phyloP scores from a whole-genome alignment of 2,888 invertebrate species.

The Lysandra bellargus region DNA sequence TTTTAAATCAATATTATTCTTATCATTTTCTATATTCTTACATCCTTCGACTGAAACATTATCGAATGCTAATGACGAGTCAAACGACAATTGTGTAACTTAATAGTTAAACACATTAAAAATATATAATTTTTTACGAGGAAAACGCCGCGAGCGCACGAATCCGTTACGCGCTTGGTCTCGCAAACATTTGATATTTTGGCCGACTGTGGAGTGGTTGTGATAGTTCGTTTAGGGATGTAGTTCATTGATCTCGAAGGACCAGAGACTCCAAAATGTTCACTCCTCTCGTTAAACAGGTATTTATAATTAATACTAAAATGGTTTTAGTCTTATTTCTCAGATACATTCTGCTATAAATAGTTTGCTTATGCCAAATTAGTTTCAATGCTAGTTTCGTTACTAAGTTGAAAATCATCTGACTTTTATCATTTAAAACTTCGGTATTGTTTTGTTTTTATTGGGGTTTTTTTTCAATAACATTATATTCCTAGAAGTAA shows the following conservation, averaged over 20 bases:
- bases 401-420: too few relatives aligned
- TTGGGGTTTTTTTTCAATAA: neutral
- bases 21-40: too few relatives aligned
- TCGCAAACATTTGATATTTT: neutral
- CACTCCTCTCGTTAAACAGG: neutral
- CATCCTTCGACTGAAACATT: neutral
- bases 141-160: neutral
- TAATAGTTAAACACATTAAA: neutral
- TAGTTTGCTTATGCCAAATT: too few relatives aligned
- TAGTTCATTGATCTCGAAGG: neutral
- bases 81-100: neutral
- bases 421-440: neutral
- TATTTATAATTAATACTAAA: neutral
- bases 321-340: neutral
- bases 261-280: neutral
- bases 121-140: neutral
- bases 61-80: neutral
- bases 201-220: neutral
- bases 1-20: too few relatives aligned
- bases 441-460: neutral
- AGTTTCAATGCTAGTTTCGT: too few relatives aligned
- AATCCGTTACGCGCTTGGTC: neutral
- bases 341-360: neutral
- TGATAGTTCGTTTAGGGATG: neutral
- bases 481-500: neutral